These are phyloP conservation scores for Mylabris phalerata DNA, from an alignment of 1,140 invertebrate genomes.

Conservation along the genomic window DNA sequence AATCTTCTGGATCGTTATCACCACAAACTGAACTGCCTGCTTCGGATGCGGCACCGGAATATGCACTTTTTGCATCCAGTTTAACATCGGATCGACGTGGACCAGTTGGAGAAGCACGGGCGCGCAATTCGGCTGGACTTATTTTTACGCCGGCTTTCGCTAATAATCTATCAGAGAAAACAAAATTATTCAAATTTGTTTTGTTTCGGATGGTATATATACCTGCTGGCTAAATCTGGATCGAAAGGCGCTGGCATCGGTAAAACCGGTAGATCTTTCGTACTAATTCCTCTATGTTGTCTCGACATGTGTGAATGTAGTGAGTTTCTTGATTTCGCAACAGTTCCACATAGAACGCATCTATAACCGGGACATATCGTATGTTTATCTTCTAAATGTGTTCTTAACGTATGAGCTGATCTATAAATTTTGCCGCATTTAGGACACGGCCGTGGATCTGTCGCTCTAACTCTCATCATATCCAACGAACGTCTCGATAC, in stretches of 20 bases:
- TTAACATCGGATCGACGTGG: slow-evolving; percentile 69
- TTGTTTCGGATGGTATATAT: neutral
- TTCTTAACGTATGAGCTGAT: slow-evolving; percentile 81
- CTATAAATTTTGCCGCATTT: slow-evolving; percentile 90
- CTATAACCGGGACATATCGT: slow-evolving; percentile 86
- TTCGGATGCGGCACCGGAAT: slow-evolving; percentile 56
- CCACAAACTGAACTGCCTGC: slow-evolving; percentile 62
- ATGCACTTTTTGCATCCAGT: slow-evolving; percentile 57
- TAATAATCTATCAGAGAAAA: slow-evolving; percentile 52
- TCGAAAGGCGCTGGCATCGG: slow-evolving; percentile 88
- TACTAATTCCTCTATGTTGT: slow-evolving; percentile 84
- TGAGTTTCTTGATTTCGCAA: slow-evolving; percentile 84
- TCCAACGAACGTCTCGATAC: slow-evolving; percentile 70
- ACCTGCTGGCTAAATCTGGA: slow-evolving; percentile 73
- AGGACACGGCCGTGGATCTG: slow-evolving; percentile 83
- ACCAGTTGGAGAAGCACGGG: slow-evolving; percentile 75
- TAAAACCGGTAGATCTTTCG: slow-evolving; percentile 82
- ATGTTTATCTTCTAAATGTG: slow-evolving; percentile 87
- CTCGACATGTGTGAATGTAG: slow-evolving; percentile 88
- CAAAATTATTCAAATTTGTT: neutral
- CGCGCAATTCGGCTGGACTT: slow-evolving; percentile 71
- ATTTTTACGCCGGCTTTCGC: slow-evolving; percentile 84
- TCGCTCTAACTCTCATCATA: slow-evolving; percentile 77
- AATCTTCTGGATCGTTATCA: slow-evolving; percentile 73
- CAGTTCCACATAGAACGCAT: slow-evolving; percentile 84